phyloP scores from a whole-genome alignment of 2,888 invertebrate genomes.

The Coleophora deauratella region DNA sequence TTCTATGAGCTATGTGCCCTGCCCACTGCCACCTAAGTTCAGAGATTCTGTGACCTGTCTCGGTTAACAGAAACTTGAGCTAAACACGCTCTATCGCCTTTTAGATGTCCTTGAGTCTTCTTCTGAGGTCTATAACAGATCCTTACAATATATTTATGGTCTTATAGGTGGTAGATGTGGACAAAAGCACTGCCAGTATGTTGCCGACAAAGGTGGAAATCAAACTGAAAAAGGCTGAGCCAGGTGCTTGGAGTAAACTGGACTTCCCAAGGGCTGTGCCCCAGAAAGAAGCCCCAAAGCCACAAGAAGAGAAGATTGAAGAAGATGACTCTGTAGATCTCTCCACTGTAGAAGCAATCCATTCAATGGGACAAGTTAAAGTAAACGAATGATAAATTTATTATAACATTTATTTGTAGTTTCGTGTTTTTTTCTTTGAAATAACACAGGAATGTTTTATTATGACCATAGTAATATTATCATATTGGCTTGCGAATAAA shows the following conservation, averaged over 20 bases:
- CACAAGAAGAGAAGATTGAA: conserved; percentile 23
- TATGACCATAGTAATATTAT: too few relatives aligned
- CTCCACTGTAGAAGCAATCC: conserved; percentile 77
- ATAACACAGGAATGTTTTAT: conserved; percentile 4
- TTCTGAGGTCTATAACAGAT: too few relatives aligned
- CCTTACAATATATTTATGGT: too few relatives aligned
- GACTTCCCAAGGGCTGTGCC: conserved; percentile 72
- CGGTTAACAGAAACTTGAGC: too few relatives aligned
- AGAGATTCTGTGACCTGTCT: too few relatives aligned
- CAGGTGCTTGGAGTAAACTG: conserved; percentile 86
- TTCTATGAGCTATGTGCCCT: too few relatives aligned
- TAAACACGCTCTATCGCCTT: too few relatives aligned
- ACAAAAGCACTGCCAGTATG: conserved; percentile 83
- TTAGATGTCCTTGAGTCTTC: too few relatives aligned
- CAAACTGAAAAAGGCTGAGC: conserved; percentile 89
- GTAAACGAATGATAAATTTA: conserved; percentile 30
- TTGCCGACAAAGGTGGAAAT: conserved; percentile 94
- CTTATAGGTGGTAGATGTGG: conserved; percentile 82
- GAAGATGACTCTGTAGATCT: conserved; percentile 81
- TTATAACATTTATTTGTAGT: too few relatives aligned
- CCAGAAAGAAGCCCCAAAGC: conserved; percentile 27
- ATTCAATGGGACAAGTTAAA: conserved; percentile 58
- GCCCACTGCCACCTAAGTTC: too few relatives aligned
- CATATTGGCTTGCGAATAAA: too few relatives aligned
- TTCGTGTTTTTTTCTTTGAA: conserved; percentile 3